Evolutionary conservation across 2,113 vertebrate genomes (phyloP).

Genomic region (Tetrax tetrax): DNA sequence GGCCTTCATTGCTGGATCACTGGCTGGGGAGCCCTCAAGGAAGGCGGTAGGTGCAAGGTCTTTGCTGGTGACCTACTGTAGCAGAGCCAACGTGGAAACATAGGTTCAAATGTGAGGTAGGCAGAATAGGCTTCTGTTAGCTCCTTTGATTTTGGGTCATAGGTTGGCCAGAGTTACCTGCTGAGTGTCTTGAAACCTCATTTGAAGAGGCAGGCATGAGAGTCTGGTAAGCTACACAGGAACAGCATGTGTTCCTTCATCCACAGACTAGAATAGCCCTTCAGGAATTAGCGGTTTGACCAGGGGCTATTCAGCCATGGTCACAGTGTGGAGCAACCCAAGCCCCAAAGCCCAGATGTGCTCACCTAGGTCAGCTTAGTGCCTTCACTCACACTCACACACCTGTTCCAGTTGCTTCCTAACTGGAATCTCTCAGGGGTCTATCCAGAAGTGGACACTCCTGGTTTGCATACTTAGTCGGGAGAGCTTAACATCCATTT

Average conservation of each 20-base stretch:
- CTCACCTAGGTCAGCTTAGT: neutral
- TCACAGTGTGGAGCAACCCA: neutral
- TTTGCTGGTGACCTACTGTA: neutral
- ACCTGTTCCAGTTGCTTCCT: neutral
- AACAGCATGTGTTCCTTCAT: neutral
- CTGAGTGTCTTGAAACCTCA: neutral
- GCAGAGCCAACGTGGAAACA: neutral
- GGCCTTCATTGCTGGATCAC: constrained; percentile 92
- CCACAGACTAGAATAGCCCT: neutral
- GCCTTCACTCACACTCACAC: neutral
- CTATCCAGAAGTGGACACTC: neutral
- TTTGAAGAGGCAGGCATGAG: neutral
- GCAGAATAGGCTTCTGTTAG: neutral
- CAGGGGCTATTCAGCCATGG: neutral
- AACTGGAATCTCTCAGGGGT: neutral
- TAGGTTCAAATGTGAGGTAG: neutral
- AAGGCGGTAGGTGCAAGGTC: constrained; percentile 78
- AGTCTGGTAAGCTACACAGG: neutral
- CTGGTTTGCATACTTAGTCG: neutral
- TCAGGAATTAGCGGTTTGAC: neutral
- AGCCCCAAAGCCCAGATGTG: neutral
- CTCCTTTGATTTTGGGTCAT: neutral
- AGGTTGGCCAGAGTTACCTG: neutral
- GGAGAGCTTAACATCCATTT: neutral
- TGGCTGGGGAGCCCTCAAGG: constrained; percentile 87